Base-by-base conservation (phyloP, 2,797 vertebrate genomes). In the Fratercula arctica region DNA sequence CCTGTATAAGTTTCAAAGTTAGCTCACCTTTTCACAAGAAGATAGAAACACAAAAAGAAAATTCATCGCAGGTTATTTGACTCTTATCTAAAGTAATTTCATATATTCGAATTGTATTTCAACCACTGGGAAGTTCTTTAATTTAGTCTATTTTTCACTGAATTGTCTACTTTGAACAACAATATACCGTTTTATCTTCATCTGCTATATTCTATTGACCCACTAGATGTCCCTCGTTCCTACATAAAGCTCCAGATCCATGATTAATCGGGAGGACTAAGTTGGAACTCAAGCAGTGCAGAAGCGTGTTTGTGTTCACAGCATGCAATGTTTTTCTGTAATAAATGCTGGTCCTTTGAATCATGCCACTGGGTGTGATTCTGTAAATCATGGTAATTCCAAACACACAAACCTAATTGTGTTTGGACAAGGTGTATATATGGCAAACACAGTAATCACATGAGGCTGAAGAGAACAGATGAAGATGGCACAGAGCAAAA, bases 151-250 rank as follows among this genome's bases (percentile, higher is more conserved):
- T 37, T 48, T 85, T 85, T 89, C 61, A 31, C 41, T 5, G 29
- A 54, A 57, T 19, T 6, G 4, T 15, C 60, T 64, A 2, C 50
- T 48, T 31, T 6, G 53, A 60, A 11, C 56, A 35, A 4, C 35
- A 20, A 5, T 0, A 20, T 9, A 35, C 31, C 23, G 64, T 74
- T 56, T 5, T 13, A 37, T 39, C 33, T 72, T 46, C 21, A 16
- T 88, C 92, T 75, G 91, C 79, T 61, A 5, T 79, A 46, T 73
- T 72, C 35, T 26, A 3, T 21, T 4, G 59, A 73, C 73, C 91
- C 96, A 87, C 96, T 93, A 97, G 96, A 94, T 96, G 96, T 91
- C 96, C 91, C 45, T 93, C 76, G 43, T 39, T 85, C 87, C 95
- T 67, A 25, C 35, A 10, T 11, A 87, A 86, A 94, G 31, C 66